phyloP scores from a whole-genome alignment of 2,888 invertebrate genomes.

The Morpho deidamia region DNA sequence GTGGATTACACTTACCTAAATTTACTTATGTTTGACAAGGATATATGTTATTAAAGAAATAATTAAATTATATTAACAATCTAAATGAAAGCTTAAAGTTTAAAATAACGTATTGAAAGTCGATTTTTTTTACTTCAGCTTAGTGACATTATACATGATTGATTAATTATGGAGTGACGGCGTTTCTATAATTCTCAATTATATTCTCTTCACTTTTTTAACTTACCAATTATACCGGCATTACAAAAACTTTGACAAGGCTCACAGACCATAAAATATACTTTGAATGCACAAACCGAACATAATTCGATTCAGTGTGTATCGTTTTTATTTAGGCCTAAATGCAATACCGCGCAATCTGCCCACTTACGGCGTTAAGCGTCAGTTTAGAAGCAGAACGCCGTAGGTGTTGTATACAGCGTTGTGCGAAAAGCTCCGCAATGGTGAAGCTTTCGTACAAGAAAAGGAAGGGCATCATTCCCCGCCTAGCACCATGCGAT shows the following conservation, averaged over 20 bases:
- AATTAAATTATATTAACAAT: no score
- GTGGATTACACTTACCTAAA: no score
- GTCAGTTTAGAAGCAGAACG: slow-evolving; percentile 40
- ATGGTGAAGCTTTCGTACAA: slow-evolving; percentile 55
- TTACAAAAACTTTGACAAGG: neutral
- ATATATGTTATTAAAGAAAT: no score
- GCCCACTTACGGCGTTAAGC: slow-evolving; percentile 73
- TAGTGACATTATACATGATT: no score
- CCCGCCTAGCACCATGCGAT: slow-evolving; percentile 52
- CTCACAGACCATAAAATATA: slow-evolving; percentile 18
- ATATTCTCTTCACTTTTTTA: no score
- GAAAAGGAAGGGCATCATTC: slow-evolving; percentile 63
- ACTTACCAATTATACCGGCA: no score
- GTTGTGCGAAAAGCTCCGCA: slow-evolving; percentile 62
- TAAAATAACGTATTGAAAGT: no score
- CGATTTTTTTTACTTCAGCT: no score
- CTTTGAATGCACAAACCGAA: slow-evolving; percentile 29
- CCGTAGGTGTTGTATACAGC: slow-evolving; percentile 38
- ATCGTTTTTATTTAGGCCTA: slow-evolving; percentile 70
- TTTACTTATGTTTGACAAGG: no score
- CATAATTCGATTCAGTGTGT: slow-evolving; percentile 41
- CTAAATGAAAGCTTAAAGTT: no score
- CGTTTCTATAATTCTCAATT: no score
- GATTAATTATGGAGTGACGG: no score
- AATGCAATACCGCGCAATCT: slow-evolving; percentile 71